Conservation (phyloP, 2,888 invertebrate species). For the Aphelenchoides bicaudatus region DNA sequence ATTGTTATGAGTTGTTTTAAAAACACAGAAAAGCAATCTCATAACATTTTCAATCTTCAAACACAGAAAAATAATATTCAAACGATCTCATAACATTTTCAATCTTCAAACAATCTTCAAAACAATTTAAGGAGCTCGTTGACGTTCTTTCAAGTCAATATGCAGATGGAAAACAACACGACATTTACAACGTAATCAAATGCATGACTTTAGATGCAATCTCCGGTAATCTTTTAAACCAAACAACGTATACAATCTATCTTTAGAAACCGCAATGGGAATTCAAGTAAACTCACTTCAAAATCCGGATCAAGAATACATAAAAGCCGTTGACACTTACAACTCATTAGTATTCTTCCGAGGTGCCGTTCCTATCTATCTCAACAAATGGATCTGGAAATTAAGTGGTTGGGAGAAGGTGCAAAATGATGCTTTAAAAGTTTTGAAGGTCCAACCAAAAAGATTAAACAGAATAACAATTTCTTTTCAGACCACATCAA, state of each 20-base stretch:
- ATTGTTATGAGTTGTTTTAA: no score
- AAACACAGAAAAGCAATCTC: no score
- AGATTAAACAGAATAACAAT: conserved; percentile 50
- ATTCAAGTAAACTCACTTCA: conserved; percentile 24
- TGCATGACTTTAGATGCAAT: conserved; percentile 11
- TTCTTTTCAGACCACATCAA: neutral
- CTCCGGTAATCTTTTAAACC: neutral
- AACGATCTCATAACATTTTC: neutral
- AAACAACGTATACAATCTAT: neutral
- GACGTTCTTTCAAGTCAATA: neutral
- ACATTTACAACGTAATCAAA: conserved; percentile 11
- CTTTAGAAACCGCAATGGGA: conserved; percentile 64
- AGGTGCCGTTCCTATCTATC: conserved; percentile 11
- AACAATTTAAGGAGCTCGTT: conserved; percentile 3
- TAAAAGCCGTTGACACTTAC: conserved; percentile 29
- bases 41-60: no score
- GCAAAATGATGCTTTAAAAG: conserved; percentile 16
- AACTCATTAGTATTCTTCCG: conserved; percentile 24
- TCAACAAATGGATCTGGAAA: conserved; percentile 12
- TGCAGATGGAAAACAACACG: conserved; percentile 2
- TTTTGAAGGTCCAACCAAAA: conserved; percentile 10
- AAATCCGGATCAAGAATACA: conserved; percentile 25
- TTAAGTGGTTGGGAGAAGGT: conserved; percentile 17
- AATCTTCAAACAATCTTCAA: conserved; percentile 4
- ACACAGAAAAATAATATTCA: no score